Base-by-base conservation (phyloP, 23 tunicate species). In the Diplosoma virens region DNA sequence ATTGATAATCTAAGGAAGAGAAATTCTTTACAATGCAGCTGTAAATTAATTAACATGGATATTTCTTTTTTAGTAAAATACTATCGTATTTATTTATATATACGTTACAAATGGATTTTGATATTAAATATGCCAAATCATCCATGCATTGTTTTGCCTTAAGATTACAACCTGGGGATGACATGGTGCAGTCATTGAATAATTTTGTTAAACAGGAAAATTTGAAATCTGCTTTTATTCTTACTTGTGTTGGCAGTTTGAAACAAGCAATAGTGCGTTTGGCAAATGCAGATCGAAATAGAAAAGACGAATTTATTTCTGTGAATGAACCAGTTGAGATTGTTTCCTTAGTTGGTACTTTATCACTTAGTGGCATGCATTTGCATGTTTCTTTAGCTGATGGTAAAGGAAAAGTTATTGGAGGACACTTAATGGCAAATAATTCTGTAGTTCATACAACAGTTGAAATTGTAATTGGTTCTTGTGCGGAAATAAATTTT, bases 311-410 rank as follows among this genome's bases (percentile, higher is more conserved):
- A 30, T 61, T 24, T 34, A 33, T 77, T 9, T 32, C 29, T 31
- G 28, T 80, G 21, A 82, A 88, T 16, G 83, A 68, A 31, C 72
- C 41, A 25, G 60, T 75, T n/a, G 96, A 89, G 65, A 89, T 89
- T 5, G 81, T 87, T 0, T 89, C 96, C 1, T 75, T 89, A 18
- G 96, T 89, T 45, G 96, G 96, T 18, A 89, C 96, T 22, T n/a
- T 89, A n/a, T 79, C 79, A 17, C 2, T 34, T 63, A 89, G 96
- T 1, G 58, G 68, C 53, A 73, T 58, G 45, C 96, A 89, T 66
- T 32, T 89, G 33, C 96, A 89, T 63, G 73, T 73, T 61, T 76
- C 96, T 21, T 54, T 89, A 33, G 66, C 92, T 53, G 96, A 89
- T 45, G 52, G 26, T 18, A 47, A 84, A 1, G 96, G 96, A 20